phyloP scores from a whole-genome alignment of 2,113 vertebrate genomes.

The Brachypteracias leptosomus region DNA sequence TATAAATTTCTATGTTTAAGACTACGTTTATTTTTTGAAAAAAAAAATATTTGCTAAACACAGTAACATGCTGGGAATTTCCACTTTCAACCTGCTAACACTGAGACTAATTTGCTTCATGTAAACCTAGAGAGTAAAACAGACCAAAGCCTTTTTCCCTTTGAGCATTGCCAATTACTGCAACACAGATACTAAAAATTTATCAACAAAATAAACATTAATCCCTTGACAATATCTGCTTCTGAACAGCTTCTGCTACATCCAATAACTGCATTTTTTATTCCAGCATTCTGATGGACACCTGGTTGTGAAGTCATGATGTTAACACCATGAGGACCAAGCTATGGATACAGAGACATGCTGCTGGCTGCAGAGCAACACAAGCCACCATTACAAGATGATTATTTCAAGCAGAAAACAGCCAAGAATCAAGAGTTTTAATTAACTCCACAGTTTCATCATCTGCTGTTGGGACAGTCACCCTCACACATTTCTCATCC shows the following conservation, averaged over 20 bases:
- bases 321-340: neutral
- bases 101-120: neutral
- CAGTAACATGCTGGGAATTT: neutral
- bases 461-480: neutral
- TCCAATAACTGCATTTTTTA: neutral
- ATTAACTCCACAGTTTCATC: neutral
- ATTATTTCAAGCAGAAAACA: neutral
- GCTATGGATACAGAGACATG: accelerated
- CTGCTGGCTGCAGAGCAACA: neutral
- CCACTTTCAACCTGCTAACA: neutral
- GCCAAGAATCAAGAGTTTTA: neutral
- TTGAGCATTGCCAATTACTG: neutral
- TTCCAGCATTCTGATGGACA: neutral
- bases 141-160: neutral
- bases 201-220: neutral
- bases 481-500: neutral
- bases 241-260: neutral
- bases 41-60: neutral
- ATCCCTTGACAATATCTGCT: neutral
- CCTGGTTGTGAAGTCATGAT: neutral
- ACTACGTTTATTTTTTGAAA: neutral
- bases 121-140: neutral
- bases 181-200: neutral
- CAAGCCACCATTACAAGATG: neutral
- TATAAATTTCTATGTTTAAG: neutral